Evolutionary conservation across 2,797 vertebrate genomes (phyloP).

Genomic region (Momotus momota): DNA sequence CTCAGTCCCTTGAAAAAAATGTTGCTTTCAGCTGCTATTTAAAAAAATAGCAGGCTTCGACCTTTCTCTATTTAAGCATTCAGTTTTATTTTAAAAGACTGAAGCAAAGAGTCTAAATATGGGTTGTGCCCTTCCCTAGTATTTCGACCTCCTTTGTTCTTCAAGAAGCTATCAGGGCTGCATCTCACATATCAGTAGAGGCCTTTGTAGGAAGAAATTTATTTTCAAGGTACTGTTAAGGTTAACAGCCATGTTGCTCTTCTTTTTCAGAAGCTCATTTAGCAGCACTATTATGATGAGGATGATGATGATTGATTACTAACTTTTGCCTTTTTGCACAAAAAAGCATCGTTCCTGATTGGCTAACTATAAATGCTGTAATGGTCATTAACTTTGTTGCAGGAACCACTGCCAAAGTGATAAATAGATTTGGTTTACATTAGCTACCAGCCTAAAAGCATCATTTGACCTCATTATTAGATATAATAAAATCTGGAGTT

Average conservation of each 20-base stretch:
- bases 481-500: conserved; percentile 56
- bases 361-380: conserved; percentile 45
- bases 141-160: conserved; percentile 16
- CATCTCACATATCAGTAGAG: neutral
- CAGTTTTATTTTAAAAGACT: conserved; percentile 25
- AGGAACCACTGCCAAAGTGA: conserved; percentile 66
- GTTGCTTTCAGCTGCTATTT: conserved; percentile 15
- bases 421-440: conserved; percentile 72
- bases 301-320: conserved; percentile 65
- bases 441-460: conserved; percentile 58
- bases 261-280: conserved; percentile 65
- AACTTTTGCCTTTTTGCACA: conserved; percentile 52
- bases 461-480: conserved; percentile 66
- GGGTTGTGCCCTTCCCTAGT: neutral
- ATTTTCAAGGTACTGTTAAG: conserved; percentile 50
- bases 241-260: conserved; percentile 60
- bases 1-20: neutral
- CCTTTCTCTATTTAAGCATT: neutral
- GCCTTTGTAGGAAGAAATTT: conserved; percentile 26
- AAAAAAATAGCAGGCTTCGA: conserved; percentile 30
- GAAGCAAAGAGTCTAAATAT: conserved; percentile 12
- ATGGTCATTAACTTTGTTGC: conserved; percentile 62
- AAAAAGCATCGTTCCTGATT: conserved; percentile 49
- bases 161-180: conserved; percentile 30
- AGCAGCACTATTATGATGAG: conserved; percentile 46